phyloP scores from a whole-genome alignment of 23 tunicate genomes.

The Trididemnum clinides region DNA sequence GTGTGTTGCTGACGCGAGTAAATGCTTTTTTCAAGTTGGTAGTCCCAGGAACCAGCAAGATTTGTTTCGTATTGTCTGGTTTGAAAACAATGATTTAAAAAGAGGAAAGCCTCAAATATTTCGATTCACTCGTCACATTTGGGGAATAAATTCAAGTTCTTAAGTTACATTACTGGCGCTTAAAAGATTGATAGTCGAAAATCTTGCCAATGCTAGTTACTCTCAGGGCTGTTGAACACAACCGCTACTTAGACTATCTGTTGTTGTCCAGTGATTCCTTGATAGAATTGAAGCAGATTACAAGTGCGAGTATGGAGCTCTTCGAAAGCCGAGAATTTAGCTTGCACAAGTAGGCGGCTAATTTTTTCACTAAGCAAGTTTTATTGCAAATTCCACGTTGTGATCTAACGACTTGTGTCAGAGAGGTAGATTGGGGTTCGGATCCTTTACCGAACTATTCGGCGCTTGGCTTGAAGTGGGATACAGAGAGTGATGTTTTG shows the following conservation, averaged over 20 bases:
- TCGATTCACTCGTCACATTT: background rate
- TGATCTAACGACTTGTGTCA: background rate
- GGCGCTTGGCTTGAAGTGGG: conserved; percentile 2
- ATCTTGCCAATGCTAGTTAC: background rate
- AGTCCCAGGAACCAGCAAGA: background rate
- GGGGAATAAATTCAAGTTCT: conserved; percentile 12
- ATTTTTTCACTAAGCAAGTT: background rate
- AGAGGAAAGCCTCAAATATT: background rate
- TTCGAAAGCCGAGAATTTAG: conserved; percentile 3
- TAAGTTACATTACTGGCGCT: background rate
- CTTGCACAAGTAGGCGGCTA: background rate
- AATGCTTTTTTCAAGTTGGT: conserved; percentile 2
- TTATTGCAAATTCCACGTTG: background rate
- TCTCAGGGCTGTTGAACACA: background rate
- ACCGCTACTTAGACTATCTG: background rate
- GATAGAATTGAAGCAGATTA: background rate
- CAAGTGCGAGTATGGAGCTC: background rate
- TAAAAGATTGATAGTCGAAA: background rate
- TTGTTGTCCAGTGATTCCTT: background rate
- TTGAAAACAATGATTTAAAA: background rate
- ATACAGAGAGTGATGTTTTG: background rate
- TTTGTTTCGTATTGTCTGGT: conserved; percentile 4
- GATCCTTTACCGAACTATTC: background rate
- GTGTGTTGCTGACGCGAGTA: background rate
- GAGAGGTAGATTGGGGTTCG: background rate